phyloP scores from a whole-genome alignment of 2,113 vertebrate species.

The Glaucomys volans region DNA sequence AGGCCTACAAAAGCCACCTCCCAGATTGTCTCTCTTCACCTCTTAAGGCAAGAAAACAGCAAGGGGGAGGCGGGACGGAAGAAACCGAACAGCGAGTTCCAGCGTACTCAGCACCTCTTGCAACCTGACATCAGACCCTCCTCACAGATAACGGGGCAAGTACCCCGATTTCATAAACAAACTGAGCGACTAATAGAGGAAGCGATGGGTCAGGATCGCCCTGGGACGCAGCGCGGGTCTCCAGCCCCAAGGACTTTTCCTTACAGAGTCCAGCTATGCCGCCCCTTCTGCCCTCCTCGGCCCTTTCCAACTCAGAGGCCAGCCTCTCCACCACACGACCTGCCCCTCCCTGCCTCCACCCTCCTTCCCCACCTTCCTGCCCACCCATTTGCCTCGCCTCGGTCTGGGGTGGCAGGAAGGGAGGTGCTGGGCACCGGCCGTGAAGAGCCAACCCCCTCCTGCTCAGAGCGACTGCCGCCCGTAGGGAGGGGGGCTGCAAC shows the following conservation, averaged over 20 bases:
- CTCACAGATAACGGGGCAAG: not conserved
- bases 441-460: not conserved
- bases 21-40: not conserved
- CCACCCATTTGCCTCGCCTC: not conserved
- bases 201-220: not conserved
- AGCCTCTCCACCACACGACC: not conserved
- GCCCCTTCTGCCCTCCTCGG: not conserved
- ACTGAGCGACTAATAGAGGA: not conserved
- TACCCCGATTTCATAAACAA: not conserved
- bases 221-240: not conserved
- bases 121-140: not conserved
- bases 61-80: rapidly evolving
- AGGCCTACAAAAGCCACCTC: not conserved
- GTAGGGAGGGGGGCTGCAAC: too few species aligned
- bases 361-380: slow-evolving; percentile 53
- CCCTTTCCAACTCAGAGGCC: not conserved
- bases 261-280: not conserved
- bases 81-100: too few species aligned
- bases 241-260: not conserved
- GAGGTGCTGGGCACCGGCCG: slow-evolving; percentile 67
- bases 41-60: not conserved
- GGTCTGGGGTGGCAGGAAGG: slow-evolving; percentile 73
- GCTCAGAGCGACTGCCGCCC: not conserved
- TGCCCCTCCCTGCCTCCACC: not conserved
- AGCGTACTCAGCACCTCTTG: not conserved